Percentiles rank a stretch among this genome's conserved stretches.
Conservation (phyloP, 2,113 vertebrate species). For the Mesitornis unicolor region DNA sequence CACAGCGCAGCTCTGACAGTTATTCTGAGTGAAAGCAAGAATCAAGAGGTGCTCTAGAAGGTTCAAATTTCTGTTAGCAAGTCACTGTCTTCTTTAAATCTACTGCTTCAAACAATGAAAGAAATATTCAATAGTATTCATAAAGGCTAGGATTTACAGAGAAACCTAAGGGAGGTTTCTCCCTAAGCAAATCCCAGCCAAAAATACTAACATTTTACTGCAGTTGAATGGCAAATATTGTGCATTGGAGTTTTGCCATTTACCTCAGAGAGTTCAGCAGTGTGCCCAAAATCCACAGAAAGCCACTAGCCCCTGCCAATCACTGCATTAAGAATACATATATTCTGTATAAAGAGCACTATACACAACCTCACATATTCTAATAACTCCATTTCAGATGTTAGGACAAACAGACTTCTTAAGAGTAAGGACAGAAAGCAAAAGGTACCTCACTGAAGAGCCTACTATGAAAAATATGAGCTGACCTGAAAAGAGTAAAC, state of each 20-base stretch:
- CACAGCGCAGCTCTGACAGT: background rate
- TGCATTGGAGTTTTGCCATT: background rate
- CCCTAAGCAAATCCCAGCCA: background rate
- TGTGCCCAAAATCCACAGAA: background rate
- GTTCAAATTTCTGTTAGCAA: background rate
- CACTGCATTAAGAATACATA: background rate
- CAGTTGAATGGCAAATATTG: background rate
- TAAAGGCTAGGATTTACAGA: background rate
- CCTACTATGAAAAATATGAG: background rate
- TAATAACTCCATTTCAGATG: background rate
- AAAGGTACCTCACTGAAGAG: background rate
- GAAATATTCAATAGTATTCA: background rate
- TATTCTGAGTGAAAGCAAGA: background rate
- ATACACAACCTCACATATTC: background rate
- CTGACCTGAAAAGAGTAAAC: background rate
- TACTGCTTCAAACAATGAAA: background rate
- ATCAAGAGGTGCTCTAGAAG: background rate
- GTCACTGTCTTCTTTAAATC: background rate
- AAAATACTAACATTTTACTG: background rate
- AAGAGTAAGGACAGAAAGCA: background rate
- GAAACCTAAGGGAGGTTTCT: background rate
- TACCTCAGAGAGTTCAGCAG: background rate
- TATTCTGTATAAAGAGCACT: background rate
- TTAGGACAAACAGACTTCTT: background rate
- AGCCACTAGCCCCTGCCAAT: background rate